Evolutionary conservation across 2,888 invertebrate genomes (phyloP), one percentile per base, ranked within the genome.

Genomic region (Smittia sp.): DNA sequence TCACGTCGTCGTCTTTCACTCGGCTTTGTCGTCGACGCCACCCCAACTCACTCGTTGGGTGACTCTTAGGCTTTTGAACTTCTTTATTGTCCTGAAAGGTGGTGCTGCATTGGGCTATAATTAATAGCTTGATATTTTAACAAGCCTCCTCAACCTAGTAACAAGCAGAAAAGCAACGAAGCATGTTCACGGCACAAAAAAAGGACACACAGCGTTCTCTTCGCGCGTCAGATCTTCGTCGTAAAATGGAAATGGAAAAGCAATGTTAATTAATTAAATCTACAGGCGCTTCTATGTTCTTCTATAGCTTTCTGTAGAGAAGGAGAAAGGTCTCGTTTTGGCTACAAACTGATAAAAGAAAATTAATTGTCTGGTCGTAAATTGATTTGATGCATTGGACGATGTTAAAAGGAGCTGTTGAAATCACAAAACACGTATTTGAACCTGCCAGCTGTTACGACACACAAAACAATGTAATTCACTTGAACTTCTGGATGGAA

Each of bases 41-140:
- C 52, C 18, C n/a, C 4, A 46, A 13, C 52, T 46, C 18, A 46
- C 52, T 15, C 32, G 32, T 32, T 9, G 32, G 32, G 4, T 32
- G 3, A 3, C 32, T 32, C 32, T 3, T 32, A 3, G 32, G 3
- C 9, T 32, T 63, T 25, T 63, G n/a, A n/a, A n/a, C n/a, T n/a
- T n/a, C n/a, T 69, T 69, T 69, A 69, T 69, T 69, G 32, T 69
- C 54, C 7, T 69, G 69, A 69, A 69, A 69, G 69, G 69, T 69
- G 69, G 52, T 69, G 69, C 32, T 54, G 69, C 52, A 25, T 39
- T 32, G 4, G 32, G 32, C 58, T 58, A 69, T 69, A 69, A 69
- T 69, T 69, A 69, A 69, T 69, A 69, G 69, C 69, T 54, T 69
- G 52, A 69, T 69, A 52, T 69, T 69, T 69, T 69, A 69, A 69